A percentile compares a stretch with the other conserved stretches of the same genome.
phyloP scores from a whole-genome alignment of 2,888 invertebrate species.

The Griposia aprilina region DNA sequence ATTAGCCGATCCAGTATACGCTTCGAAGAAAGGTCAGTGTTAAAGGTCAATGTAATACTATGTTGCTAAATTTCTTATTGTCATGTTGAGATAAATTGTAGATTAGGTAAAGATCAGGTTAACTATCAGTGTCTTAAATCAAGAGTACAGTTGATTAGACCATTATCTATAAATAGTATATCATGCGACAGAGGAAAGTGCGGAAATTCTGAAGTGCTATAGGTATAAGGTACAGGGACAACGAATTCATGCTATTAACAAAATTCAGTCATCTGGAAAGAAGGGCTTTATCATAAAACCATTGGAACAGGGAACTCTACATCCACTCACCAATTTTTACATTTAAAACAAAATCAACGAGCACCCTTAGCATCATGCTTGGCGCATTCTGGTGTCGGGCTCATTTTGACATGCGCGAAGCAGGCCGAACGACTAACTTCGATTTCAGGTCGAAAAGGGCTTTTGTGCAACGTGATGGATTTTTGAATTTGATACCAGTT shows the following conservation, averaged over 20 bases:
- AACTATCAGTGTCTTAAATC: constrained; percentile 3
- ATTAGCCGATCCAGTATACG: constrained; percentile 96
- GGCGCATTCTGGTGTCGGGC: constrained; percentile 80
- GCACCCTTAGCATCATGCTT: constrained; percentile 77
- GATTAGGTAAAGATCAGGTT: background rate
- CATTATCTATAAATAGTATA: constrained; percentile 41
- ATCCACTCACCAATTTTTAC: constrained; percentile 79
- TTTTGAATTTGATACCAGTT: constrained; percentile 54
- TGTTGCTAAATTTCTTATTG: background rate
- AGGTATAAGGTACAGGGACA: too few species aligned
- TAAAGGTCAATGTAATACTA: background rate
- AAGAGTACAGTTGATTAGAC: constrained; percentile 11
- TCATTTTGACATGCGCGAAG: constrained; percentile 81
- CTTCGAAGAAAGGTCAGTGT: constrained; percentile 93
- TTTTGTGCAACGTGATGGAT: constrained; percentile 58
- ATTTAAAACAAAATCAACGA: constrained; percentile 67
- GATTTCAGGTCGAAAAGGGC: constrained; percentile 67
- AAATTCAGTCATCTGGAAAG: constrained; percentile 51
- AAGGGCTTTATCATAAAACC: constrained; percentile 46
- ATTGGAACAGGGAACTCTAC: constrained; percentile 72
- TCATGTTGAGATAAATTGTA: constrained; percentile 5
- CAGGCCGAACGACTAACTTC: constrained; percentile 61
- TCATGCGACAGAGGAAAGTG: constrained; percentile 71
- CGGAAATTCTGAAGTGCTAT: constrained; percentile 61
- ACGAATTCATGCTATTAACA: constrained; percentile 67